These are phyloP conservation scores for Nyctalus aviator DNA, from an alignment of 2,797 vertebrate species.

Conservation along the genomic window DNA sequence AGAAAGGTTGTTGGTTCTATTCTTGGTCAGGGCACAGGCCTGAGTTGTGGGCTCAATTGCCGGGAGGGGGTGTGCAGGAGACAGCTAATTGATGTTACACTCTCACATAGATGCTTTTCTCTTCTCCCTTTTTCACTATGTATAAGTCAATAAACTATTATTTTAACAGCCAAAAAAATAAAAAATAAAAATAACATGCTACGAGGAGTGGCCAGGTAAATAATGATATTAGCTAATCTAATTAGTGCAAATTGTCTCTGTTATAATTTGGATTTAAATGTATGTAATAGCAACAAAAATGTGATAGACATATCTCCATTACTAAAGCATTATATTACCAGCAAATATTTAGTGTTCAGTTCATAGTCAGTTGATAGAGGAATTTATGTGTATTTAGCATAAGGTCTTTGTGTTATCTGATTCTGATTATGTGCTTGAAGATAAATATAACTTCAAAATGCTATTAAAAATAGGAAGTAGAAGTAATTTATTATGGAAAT, in stretches of 20 bases:
- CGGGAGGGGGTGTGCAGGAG: not conserved
- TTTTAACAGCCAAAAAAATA: not conserved
- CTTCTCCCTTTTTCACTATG: not conserved
- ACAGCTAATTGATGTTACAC: not conserved
- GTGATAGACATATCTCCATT: not conserved
- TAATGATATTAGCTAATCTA: constrained; percentile 12
- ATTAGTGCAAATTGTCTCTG: constrained; percentile 4
- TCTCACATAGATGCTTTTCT: not conserved
- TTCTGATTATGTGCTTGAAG: not conserved
- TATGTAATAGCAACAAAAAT: not conserved
- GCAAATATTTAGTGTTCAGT: not conserved
- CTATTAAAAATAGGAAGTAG: not conserved
- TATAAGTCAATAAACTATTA: not conserved
- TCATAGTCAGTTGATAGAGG: not conserved
- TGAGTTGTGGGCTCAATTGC: not conserved
- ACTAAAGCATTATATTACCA: not conserved
- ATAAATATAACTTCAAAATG: not conserved
- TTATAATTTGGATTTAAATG: not conserved
- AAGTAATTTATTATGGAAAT: not conserved
- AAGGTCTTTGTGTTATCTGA: not conserved
- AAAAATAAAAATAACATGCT: not conserved
- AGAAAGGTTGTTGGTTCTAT: not conserved
- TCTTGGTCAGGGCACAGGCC: not conserved
- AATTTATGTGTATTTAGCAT: not conserved
- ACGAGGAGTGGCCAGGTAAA: not conserved